Percentiles rank a stretch among this genome's conserved stretches.
These are phyloP conservation scores for Ramphastos sulfuratus DNA, from an alignment of 2,113 vertebrate genomes.

Conservation along the genomic window DNA sequence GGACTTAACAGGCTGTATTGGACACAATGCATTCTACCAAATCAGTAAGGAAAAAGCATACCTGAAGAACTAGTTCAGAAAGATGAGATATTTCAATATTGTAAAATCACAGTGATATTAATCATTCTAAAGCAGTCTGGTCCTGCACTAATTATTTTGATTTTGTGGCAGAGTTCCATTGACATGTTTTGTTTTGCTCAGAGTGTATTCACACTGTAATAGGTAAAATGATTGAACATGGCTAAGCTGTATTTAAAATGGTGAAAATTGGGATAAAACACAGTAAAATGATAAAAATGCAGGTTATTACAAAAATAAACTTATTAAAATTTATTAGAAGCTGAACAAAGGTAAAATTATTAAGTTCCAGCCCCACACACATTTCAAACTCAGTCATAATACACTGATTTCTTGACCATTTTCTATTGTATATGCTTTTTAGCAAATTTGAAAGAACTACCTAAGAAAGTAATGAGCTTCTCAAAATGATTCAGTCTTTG, in stretches of 20 bases:
- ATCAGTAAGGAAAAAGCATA: background rate
- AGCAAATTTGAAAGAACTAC: background rate
- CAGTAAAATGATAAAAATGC: background rate
- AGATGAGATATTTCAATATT: background rate
- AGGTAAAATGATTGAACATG: background rate
- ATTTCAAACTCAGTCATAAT: background rate
- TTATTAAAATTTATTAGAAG: background rate
- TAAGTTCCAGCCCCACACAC: background rate
- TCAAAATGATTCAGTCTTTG: background rate
- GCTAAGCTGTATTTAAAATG: background rate
- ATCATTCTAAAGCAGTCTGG: background rate
- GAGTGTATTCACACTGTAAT: background rate
- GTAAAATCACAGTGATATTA: background rate
- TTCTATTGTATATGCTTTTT: background rate
- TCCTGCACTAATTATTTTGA: background rate
- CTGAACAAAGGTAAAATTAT: background rate
- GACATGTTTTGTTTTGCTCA: background rate
- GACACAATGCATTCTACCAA: background rate
- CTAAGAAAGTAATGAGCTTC: background rate
- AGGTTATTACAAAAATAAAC: background rate
- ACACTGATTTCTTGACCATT: background rate
- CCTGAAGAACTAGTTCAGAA: background rate
- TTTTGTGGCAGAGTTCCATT: background rate
- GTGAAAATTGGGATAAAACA: background rate
- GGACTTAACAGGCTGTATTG: background rate